Percentiles rank a stretch among this genome's conserved stretches.
These are phyloP conservation scores for Agrilus cyanescens DNA, from an alignment of 2,888 invertebrate species.

Conservation along the genomic window DNA sequence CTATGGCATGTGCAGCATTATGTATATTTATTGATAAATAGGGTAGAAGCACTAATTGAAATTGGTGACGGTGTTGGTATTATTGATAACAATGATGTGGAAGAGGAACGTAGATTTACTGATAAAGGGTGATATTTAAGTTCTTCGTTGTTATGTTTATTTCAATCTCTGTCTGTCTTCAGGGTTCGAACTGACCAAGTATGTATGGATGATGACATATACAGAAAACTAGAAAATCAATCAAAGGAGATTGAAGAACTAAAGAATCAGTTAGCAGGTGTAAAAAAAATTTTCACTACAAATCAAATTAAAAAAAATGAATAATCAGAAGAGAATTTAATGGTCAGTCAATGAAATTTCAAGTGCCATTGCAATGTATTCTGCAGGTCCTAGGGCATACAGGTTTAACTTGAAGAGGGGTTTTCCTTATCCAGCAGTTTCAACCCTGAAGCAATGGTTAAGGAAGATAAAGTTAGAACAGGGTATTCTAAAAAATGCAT, in stretches of 20 bases:
- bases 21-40: too few relatives aligned
- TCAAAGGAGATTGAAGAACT: conserved; percentile 4
- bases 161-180: background rate
- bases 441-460: conserved; percentile 8
- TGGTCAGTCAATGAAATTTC: conserved; percentile 10
- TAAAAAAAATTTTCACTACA: conserved; percentile 7
- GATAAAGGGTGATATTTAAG: too few relatives aligned
- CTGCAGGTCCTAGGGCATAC: conserved; percentile 7
- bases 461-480: conserved; percentile 7
- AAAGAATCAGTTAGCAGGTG: conserved; percentile 4
- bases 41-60: too few relatives aligned
- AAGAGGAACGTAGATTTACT: too few relatives aligned
- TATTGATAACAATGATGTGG: too few relatives aligned
- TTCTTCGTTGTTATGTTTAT: too few relatives aligned
- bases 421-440: conserved; percentile 10
- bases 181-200: conserved; percentile 5
- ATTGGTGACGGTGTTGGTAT: too few relatives aligned
- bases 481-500: conserved; percentile 8
- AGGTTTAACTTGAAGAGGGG: conserved; percentile 7
- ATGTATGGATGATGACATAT: background rate
- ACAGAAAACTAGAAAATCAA: background rate
- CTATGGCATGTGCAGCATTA: too few relatives aligned
- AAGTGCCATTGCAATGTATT: conserved; percentile 8
- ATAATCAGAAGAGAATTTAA: conserved; percentile 6
- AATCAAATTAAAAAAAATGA: conserved; percentile 10